phyloP scores from a whole-genome alignment of 2,113 vertebrate genomes.

The Orthonyx spaldingii region DNA sequence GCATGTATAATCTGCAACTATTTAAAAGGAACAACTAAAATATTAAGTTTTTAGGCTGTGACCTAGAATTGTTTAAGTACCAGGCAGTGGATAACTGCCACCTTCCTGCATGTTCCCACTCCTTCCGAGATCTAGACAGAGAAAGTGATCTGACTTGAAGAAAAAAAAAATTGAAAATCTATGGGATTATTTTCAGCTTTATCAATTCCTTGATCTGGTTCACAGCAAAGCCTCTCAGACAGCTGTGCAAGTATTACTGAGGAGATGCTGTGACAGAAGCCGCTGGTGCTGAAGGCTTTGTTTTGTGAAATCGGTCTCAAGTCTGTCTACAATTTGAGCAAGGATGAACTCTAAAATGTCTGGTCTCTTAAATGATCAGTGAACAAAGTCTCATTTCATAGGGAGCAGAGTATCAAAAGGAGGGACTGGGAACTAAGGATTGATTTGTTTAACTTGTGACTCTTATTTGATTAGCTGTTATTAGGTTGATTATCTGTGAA shows the following conservation, averaged over 20 bases:
- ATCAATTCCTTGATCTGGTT: neutral
- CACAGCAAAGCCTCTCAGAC: neutral
- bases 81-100: neutral
- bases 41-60: neutral
- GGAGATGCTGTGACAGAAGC: neutral
- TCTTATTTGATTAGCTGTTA: neutral
- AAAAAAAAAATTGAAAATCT: neutral
- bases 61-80: neutral
- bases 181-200: neutral
- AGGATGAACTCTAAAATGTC: neutral
- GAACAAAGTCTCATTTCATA: neutral
- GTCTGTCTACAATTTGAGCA: neutral
- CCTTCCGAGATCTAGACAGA: neutral
- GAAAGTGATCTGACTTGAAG: neutral
- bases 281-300: neutral
- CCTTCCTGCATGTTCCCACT: accelerated
- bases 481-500: neutral
- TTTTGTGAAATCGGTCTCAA: neutral
- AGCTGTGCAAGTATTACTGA: neutral
- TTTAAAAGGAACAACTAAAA: neutral
- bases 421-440: neutral
- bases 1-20: neutral
- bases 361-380: neutral
- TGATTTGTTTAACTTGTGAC: neutral
- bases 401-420: neutral